Percentiles rank a stretch among this genome's conserved stretches.
phyloP scores from a whole-genome alignment of 2,888 invertebrate genomes.

The Nezara viridula region DNA sequence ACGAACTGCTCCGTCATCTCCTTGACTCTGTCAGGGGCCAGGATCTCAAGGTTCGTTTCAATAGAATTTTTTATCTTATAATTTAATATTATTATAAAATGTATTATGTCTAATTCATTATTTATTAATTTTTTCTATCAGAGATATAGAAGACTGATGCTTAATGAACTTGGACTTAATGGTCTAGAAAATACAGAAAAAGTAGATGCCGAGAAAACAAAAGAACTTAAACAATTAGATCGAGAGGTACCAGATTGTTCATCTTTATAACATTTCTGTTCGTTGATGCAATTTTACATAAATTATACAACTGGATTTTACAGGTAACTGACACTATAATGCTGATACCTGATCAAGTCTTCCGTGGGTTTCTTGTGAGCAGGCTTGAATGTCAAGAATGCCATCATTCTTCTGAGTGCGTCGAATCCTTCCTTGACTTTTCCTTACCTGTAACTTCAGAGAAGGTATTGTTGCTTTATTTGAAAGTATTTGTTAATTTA shows the following conservation, averaged over 20 bases:
- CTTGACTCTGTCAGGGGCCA: constrained; percentile 87
- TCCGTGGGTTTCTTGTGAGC: constrained; percentile 93
- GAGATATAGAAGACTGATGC: constrained; percentile 86
- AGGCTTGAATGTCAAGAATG: constrained; percentile 92
- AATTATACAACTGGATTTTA: not conserved
- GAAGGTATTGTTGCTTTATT: constrained; percentile 69
- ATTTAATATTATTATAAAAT: not conserved
- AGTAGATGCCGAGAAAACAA: constrained; percentile 81
- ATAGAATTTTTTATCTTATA: not conserved
- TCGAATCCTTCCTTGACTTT: constrained; percentile 94
- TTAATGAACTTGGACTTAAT: constrained; percentile 81
- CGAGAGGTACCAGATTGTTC: constrained; percentile 71
- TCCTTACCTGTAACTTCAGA: constrained; percentile 89
- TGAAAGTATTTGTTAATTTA: not conserved
- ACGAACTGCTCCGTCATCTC: constrained; percentile 91
- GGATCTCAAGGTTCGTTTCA: constrained; percentile 71
- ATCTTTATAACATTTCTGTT: not conserved
- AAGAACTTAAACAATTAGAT: constrained; percentile 86
- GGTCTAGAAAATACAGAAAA: constrained; percentile 82
- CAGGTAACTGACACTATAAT: constrained; percentile 73
- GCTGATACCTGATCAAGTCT: constrained; percentile 89
- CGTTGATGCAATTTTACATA: not conserved
- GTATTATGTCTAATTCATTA: not conserved
- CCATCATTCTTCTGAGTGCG: constrained; percentile 85
- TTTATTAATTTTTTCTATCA: constrained; percentile 68